These are phyloP conservation scores for Fundulus diaphanus DNA, from an alignment of 2,797 vertebrate species.

Conservation along the genomic window DNA sequence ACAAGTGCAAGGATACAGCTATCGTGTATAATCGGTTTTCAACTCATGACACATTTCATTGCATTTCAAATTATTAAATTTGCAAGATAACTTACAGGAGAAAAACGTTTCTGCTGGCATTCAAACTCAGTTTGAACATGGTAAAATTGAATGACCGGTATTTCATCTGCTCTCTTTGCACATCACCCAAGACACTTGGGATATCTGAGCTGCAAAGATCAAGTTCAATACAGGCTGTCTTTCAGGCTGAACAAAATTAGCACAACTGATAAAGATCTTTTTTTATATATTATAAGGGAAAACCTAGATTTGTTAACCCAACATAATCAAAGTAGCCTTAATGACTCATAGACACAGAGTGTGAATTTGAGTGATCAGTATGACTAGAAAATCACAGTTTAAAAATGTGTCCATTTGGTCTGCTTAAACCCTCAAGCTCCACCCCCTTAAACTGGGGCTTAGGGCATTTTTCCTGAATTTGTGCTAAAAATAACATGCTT, in stretches of 20 bases:
- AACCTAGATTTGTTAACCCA: background rate
- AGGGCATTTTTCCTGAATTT: too few relatives aligned
- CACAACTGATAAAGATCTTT: background rate
- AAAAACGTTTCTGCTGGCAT: background rate
- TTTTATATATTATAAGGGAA: background rate
- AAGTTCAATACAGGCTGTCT: background rate
- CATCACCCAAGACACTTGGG: background rate
- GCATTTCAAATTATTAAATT: background rate
- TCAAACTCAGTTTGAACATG: background rate
- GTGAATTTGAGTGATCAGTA: too few relatives aligned
- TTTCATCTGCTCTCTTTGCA: background rate
- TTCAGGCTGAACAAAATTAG: background rate
- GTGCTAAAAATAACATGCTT: too few relatives aligned
- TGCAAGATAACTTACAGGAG: background rate
- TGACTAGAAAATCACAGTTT: too few relatives aligned
- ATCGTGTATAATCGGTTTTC: background rate
- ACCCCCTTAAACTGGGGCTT: too few relatives aligned
- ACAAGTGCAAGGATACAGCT: background rate
- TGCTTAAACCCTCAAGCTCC: too few relatives aligned
- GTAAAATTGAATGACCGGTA: background rate
- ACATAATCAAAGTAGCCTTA: background rate
- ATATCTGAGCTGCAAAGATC: background rate
- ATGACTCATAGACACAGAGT: background rate
- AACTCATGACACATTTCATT: background rate
- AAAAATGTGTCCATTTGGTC: too few relatives aligned